Percentiles rank a stretch among this genome's conserved stretches.
These are phyloP conservation scores for Mellivora capensis DNA, from an alignment of 2,113 vertebrate genomes.

Conservation along the genomic window DNA sequence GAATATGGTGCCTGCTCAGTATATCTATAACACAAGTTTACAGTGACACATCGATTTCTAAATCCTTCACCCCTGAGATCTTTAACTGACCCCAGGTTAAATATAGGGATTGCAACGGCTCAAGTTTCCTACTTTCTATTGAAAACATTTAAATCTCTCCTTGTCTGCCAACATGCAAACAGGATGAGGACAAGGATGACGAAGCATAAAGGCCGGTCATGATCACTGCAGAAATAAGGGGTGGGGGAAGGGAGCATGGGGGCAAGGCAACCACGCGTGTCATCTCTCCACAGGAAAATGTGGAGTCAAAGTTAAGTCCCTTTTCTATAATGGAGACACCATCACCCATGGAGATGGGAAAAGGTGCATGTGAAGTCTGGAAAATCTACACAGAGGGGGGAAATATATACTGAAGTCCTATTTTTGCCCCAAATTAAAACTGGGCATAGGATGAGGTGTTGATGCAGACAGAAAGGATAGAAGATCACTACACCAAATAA, in stretches of 20 bases:
- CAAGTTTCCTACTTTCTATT: background rate
- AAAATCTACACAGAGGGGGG: background rate
- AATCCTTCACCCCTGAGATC: slow-evolving; percentile 2
- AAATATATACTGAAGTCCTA: background rate
- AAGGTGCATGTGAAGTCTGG: background rate
- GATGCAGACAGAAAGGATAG: background rate
- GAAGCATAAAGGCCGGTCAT: background rate
- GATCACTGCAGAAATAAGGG: background rate
- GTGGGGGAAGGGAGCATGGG: no score
- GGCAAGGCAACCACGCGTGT: background rate
- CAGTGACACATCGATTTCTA: background rate
- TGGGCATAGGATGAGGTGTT: background rate
- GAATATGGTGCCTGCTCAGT: background rate
- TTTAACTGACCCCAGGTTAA: background rate
- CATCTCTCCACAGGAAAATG: background rate
- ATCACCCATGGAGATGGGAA: background rate
- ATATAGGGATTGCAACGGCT: background rate
- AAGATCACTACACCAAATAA: background rate
- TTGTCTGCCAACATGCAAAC: background rate
- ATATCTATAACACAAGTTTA: background rate
- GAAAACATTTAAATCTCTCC: background rate
- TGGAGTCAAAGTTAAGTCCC: background rate
- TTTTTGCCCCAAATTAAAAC: background rate
- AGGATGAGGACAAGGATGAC: background rate
- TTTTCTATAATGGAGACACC: background rate